Evolutionary conservation across 2,113 vertebrate species (phyloP), one percentile per base, ranked within the genome.

Genomic region (Rhinolophus ferrumequinum): DNA sequence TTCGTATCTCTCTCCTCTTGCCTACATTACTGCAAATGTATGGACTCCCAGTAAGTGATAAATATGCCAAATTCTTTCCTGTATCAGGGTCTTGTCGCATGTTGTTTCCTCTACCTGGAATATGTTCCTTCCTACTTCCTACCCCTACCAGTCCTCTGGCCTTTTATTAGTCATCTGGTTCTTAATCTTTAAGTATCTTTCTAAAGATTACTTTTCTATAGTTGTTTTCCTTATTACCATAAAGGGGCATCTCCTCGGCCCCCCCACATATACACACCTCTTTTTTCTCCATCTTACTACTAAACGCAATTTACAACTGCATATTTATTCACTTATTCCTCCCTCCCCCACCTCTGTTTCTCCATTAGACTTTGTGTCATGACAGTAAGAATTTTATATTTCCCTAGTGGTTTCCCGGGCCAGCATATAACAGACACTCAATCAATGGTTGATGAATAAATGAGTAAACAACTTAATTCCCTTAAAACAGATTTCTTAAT

Each of bases 141-240:
- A 4, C 38, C 12, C 4, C 24, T 21, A 50, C 16, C 5, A 69
- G 1, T 66, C 8, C 3, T 19, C 28, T 16, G 0, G 35, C 15
- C 35, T 79, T 73, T 38, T 38, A 82, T 35, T 88, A 22, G 4
- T 13, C 33, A 2, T 13, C 35, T 67, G 62, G 16, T 83, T 60
- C 16, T 69, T 88, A 90, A 70, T 82, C 2, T 58, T 87, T 67
- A 88, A 75, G 8, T 67, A 30, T 52, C 44, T 70, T 28, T 54
- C 66, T 56, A 88, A 94, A 73, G 35, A 2, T 54, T 72, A 67
- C 70, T 84, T 24, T 88, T 85, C 60, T 72, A 93, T 24, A 84
- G 2, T 0, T 3, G 10, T 52, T n/a, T 97, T 87, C 38, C 52
- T 50, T 64, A 5, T 50, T 24, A 62, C 1, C 7, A 13, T 86